A percentile compares a stretch with the other conserved stretches of the same genome.
Evolutionary conservation across 2,113 vertebrate genomes (phyloP).

Genomic region (Phylloscopus whistleri): DNA sequence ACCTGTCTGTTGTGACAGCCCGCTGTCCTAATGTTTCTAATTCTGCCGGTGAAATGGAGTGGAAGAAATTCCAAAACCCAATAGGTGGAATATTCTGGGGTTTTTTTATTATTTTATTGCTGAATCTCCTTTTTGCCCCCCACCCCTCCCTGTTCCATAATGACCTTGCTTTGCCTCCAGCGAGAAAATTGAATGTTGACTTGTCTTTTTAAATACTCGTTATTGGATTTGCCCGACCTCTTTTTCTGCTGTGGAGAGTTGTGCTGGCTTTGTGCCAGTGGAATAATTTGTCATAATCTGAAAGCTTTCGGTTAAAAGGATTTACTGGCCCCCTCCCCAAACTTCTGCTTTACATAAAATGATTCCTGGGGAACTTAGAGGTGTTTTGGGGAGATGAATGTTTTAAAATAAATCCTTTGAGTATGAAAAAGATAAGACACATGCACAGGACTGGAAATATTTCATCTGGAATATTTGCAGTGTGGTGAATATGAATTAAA

Average conservation of each 20-base stretch:
- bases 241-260: slow-evolving; percentile 1
- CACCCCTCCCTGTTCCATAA: not conserved
- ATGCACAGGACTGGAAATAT: not conserved
- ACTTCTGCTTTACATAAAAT: not conserved
- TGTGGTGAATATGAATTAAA: not conserved
- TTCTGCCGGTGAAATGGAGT: slow-evolving; percentile 72
- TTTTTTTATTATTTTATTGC: not conserved
- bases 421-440: not conserved
- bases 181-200: slow-evolving; percentile 16
- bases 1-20: slow-evolving; percentile 34
- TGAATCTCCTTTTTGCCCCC: not conserved
- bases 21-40: slow-evolving; percentile 42
- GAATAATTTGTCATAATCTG: not conserved
- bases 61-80: slow-evolving; percentile 59
- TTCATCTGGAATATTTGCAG: not conserved
- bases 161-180: slow-evolving; percentile 32
- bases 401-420: not conserved
- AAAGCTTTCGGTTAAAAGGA: not conserved
- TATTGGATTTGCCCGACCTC: slow-evolving; percentile 43
- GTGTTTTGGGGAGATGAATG: not conserved
- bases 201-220: slow-evolving; percentile 41
- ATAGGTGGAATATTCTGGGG: slow-evolving; percentile 16
- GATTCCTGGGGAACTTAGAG: accelerated
- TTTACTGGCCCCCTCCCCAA: not conserved
- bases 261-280: not conserved